These are phyloP conservation scores for Oceanites oceanicus DNA, from an alignment of 2,113 vertebrate species.

Conservation along the genomic window DNA sequence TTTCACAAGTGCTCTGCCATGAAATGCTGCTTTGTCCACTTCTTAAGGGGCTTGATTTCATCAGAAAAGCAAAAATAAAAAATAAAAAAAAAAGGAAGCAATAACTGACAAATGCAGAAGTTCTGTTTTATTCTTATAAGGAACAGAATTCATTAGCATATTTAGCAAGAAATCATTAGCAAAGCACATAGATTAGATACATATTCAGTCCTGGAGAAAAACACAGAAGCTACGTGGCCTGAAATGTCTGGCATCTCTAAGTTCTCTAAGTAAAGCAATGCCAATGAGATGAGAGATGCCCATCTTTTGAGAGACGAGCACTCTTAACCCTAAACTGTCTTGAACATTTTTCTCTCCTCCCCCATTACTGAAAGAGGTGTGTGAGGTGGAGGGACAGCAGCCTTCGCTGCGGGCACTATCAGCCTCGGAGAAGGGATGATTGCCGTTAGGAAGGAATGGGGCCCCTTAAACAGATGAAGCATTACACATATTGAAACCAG, in stretches of 20 bases:
- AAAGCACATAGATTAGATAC: background rate
- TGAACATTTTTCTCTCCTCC: background rate
- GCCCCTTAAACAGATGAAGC: background rate
- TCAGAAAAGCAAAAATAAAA: background rate
- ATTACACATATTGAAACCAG: accelerated
- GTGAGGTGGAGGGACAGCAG: background rate
- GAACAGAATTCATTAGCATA: background rate
- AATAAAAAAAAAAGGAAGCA: background rate
- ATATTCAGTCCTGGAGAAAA: background rate
- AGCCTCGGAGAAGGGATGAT: background rate
- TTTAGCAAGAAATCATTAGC: background rate
- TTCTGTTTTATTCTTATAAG: background rate
- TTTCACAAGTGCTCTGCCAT: background rate
- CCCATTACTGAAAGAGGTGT: background rate
- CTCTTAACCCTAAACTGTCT: background rate
- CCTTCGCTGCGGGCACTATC: no score
- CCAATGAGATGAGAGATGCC: background rate
- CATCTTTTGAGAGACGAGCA: background rate
- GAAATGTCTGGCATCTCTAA: background rate
- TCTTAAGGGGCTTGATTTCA: background rate
- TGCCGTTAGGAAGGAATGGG: background rate
- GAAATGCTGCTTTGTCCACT: background rate
- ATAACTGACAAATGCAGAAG: background rate
- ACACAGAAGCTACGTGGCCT: background rate
- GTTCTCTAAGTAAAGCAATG: background rate